Base-by-base conservation (phyloP, 2,888 invertebrate species). In the Nomada ferruginata region DNA sequence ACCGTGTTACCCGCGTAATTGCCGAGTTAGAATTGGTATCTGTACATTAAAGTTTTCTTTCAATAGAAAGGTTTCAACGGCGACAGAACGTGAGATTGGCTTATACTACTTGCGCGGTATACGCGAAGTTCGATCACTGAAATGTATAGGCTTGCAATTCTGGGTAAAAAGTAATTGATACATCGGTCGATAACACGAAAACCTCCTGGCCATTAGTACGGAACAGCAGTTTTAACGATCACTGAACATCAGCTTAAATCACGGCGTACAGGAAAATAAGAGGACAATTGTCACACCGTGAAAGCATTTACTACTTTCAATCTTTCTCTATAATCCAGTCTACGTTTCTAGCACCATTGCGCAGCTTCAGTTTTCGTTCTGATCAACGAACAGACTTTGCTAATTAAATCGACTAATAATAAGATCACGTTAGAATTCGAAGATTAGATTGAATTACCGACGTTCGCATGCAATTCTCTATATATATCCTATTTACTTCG, bases 281-380 rank as follows among this genome's bases (percentile, higher is more conserved):
- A 76, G 76, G 78, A 74, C 50, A 82, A 57, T 60, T 69, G 59
- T 84, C 70, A 61, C 75, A 74, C 82, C 84, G 79, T 82, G 76
- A 82, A 85, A 84, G 50, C 84, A 55, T 86, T 44, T 73, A 72
- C 85, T 88, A 87, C 84, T 87, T 87, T 91, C 91, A 91, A 91
- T 91, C 91, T 91, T 91, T 84, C 87, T 87, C 85, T 83, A 79
- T 87, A 77, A 82, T 89, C 89, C 90, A 91, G 90, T 91, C 91
- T 90, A 90, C 89, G 79, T 83, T 78, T 90, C 26, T 90, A 91
- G 90, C 91, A 91, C 89, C 91, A 89, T 90, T 85, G 85, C 88
- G 79, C 89, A 89, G 89, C 88, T 89, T 83, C 79, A 84, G 78
- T 68, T 80, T 84, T 72, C 66, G 47, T 70, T 26, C 59, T 18